These are phyloP conservation scores for Stenoptilia bipunctidactyla DNA, from an alignment of 2,888 invertebrate species.

Conservation along the genomic window DNA sequence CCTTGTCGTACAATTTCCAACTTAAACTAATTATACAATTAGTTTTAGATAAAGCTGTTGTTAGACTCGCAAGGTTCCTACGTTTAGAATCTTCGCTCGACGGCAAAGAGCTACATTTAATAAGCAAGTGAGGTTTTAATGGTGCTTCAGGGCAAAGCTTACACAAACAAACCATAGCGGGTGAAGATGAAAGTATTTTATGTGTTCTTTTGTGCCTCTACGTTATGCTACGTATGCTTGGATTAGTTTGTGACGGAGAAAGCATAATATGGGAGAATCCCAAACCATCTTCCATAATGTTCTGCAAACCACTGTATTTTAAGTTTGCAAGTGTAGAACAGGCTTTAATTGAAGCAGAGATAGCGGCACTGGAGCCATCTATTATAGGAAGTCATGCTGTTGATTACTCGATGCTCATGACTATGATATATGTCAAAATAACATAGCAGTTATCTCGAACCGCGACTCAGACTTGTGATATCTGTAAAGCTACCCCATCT, in stretches of 20 bases:
- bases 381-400: no score
- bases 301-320: constrained; percentile 7
- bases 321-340: constrained; percentile 6
- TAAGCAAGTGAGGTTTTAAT: constrained; percentile 1
- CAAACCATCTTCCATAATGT: no score
- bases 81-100: neutral
- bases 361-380: no score
- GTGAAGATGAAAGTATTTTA: constrained; percentile 1
- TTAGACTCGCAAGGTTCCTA: neutral
- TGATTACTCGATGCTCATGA: constrained; percentile 7
- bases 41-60: neutral
- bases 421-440: constrained; percentile 11
- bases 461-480: constrained; percentile 8
- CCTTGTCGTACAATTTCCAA: no score
- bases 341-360: constrained; percentile 4
- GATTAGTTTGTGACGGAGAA: constrained; percentile 3
- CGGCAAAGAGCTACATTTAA: no score
- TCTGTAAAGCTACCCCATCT: no score
- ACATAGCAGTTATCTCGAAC: constrained; percentile 6
- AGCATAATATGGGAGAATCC: constrained; percentile 12
- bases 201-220: constrained; percentile 1
- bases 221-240: no score
- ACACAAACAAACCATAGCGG: constrained; percentile 1
- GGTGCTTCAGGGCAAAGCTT: constrained; percentile 2
- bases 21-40: neutral